Evolutionary conservation across 2,113 vertebrate genomes (phyloP), one percentile per base, ranked within the genome.

Genomic region (Emydura subglobosa): DNA sequence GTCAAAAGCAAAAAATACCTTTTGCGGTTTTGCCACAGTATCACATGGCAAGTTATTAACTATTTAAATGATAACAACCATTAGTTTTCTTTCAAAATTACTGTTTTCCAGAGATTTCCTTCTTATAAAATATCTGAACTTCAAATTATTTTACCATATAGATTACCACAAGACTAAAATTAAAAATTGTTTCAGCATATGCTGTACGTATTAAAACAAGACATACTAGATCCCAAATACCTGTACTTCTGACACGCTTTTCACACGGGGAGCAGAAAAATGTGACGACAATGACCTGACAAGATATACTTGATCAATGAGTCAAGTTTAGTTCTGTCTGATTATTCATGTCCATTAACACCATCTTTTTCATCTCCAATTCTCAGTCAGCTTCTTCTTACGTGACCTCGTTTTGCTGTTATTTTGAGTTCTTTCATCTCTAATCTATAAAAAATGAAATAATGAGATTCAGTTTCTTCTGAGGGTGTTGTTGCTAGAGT

Each of bases 11-110:
- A 12, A 22, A 79, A 91, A 81, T 0, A 3, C 22, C 34, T 85
- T 34, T 68, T 85, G 10, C 59, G 6, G 51, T 50, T 79, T n/a
- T 34, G 44, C 1, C 12, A 12, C 44, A 27, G 42, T 29, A 47
- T 3, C 25, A 47, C 39, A 78, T 8, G 6, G 22, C 24, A 25
- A 47, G 24, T 13, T 27, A 44, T 27, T 78, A 78, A 78, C 13
- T 79, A 12, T 2, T 47, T 1, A 31, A 68, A 7, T 24, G 29
- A 1, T 7, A 84, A 5, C 3, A 57, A 79, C 1, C 0, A 5
- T 57, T 65, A 39, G 3, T 50, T 83, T 74, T 80, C 29, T 86
- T 2, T 5, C 11, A 22, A 17, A 57, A 31, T 76, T 25, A 79
- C 4, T 27, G 0, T 31, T 89, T 91, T 54, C 11, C 2, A 79